Conservation (phyloP, 2,888 invertebrate genomes). For the Bellardia pandia region DNA sequence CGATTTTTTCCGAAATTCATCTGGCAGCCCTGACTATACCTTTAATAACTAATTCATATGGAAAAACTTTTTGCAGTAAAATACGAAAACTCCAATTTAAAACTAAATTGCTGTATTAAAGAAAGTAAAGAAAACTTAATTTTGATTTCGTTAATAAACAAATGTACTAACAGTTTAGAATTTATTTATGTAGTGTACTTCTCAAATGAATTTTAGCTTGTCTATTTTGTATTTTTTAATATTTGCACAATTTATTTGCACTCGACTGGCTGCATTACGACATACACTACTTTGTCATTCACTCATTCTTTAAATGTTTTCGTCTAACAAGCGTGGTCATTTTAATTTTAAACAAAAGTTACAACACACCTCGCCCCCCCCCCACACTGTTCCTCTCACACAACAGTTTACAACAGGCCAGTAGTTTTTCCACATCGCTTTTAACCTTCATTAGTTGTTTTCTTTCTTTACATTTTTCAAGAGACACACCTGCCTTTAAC, state of each 20-base stretch:
- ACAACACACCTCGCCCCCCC: neutral
- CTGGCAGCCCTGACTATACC: too few relatives aligned
- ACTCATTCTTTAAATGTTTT: constrained; percentile 49
- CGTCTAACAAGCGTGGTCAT: constrained; percentile 49
- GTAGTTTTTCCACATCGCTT: neutral
- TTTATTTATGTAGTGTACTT: neutral
- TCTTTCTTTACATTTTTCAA: neutral
- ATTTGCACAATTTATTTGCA: constrained; percentile 65
- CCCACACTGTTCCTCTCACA: neutral
- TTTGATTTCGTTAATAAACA: too few relatives aligned
- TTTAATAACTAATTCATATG: too few relatives aligned
- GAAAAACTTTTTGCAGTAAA: too few relatives aligned
- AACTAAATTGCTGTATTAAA: too few relatives aligned
- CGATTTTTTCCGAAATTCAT: too few relatives aligned
- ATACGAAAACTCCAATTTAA: too few relatives aligned
- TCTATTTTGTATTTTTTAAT: constrained; percentile 25
- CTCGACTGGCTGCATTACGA: constrained; percentile 54
- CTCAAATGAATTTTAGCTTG: neutral
- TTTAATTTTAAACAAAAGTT: constrained; percentile 49
- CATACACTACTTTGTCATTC: constrained; percentile 29
- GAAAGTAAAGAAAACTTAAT: too few relatives aligned
- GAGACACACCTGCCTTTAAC: constrained; percentile 52
- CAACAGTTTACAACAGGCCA: neutral
- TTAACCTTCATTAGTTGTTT: neutral
- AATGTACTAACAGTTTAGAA: too few relatives aligned